Evolutionary conservation across 2,888 invertebrate genomes (phyloP).

Genomic region (Cephus nigrinus): DNA sequence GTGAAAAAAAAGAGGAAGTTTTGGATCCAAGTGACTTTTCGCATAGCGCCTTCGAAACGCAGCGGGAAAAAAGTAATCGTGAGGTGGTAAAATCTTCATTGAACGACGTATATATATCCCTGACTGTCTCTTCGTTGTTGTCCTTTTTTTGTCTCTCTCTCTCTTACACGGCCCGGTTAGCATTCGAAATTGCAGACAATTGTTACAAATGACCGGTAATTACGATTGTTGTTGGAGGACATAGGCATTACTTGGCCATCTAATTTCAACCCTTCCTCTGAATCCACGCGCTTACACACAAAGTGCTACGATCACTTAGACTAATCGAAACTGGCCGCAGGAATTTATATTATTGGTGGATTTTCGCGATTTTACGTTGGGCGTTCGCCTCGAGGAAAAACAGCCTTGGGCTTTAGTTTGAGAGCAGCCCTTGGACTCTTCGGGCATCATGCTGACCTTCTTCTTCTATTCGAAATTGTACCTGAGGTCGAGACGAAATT

Average conservation of each 20-base stretch:
- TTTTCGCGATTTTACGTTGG: not conserved
- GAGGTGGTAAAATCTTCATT: not conserved
- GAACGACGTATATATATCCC: not conserved
- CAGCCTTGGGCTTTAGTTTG: not conserved
- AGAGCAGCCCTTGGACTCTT: not conserved
- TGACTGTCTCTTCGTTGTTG: not conserved
- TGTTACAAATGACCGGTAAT: conserved; percentile 30
- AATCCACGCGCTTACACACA: not conserved
- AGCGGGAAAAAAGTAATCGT: not conserved
- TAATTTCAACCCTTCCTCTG: not conserved
- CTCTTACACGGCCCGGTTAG: conserved; percentile 15
- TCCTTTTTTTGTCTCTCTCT: not conserved
- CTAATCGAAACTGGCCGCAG: not conserved
- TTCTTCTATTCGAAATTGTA: not conserved
- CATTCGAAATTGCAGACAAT: conserved; percentile 29
- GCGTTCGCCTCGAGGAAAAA: not conserved
- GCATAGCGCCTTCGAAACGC: not conserved
- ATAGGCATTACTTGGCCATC: conserved; percentile 20
- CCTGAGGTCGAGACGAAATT: conserved; percentile 12
- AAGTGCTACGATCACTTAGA: not conserved
- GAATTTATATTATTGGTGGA: not conserved
- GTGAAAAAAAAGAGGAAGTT: not conserved
- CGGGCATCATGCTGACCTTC: not conserved
- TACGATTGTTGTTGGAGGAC: conserved; percentile 25
- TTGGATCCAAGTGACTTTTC: not conserved